Evolutionary conservation across 1,140 invertebrate species (phyloP).

Genomic region (Drosophila kohkoa): DNA sequence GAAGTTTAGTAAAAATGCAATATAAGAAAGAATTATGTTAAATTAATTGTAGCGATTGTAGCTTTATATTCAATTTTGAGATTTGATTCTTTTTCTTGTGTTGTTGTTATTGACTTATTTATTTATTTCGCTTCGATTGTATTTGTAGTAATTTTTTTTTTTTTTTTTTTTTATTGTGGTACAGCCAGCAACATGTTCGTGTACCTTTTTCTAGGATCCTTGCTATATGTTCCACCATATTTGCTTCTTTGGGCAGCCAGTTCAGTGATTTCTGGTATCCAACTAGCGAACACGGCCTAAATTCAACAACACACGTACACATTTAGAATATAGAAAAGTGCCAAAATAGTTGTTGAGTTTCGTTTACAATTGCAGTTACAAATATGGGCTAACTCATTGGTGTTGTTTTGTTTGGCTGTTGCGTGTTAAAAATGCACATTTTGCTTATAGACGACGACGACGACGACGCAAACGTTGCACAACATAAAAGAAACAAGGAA

Average conservation of each 20-base stretch:
- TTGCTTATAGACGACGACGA: slow-evolving; percentile 32
- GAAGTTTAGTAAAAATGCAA: slow-evolving; percentile 74
- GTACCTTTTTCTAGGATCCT: slow-evolving; percentile 99
- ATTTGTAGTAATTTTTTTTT: slow-evolving; percentile 56
- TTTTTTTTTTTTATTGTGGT: slow-evolving; percentile 67
- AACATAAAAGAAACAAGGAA: slow-evolving; percentile 18
- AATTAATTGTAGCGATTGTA: slow-evolving; percentile 71
- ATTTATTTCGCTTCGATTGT: slow-evolving; percentile 58
- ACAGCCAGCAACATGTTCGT: slow-evolving; percentile 84
- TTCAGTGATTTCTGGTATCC: slow-evolving; percentile 99
- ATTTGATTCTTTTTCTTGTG: slow-evolving; percentile 34
- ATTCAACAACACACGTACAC: slow-evolving; percentile 84
- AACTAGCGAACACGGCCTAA: slow-evolving; percentile 99
- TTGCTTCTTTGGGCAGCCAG: slow-evolving; percentile 98
- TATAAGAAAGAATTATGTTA: slow-evolving; percentile 63
- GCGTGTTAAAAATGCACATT: slow-evolving; percentile 20
- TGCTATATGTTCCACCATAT: slow-evolving; percentile 99
- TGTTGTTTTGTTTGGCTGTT: slow-evolving; percentile 35
- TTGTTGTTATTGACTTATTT: slow-evolving; percentile 52
- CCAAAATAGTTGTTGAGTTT: slow-evolving; percentile 46
- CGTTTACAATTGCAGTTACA: slow-evolving; percentile 38
- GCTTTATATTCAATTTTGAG: slow-evolving; percentile 56
- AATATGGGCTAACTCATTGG: slow-evolving; percentile 33
- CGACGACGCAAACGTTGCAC: slow-evolving; percentile 15
- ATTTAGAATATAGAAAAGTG: slow-evolving; percentile 68